These are phyloP conservation scores for Pantelozetes paolii DNA, from an alignment of 2,888 invertebrate species.

Conservation along the genomic window DNA sequence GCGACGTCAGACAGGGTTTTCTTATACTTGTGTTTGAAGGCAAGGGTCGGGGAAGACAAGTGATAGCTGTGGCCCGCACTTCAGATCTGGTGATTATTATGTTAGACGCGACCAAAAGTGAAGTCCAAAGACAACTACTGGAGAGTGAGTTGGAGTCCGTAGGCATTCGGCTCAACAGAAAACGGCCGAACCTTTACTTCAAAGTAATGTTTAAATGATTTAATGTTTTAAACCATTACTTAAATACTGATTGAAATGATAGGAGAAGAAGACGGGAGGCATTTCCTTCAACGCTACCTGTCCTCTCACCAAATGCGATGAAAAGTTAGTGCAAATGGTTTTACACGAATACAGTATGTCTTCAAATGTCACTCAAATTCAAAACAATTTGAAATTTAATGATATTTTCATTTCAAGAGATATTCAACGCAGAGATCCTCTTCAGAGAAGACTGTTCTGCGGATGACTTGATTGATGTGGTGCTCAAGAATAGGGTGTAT, in stretches of 20 bases:
- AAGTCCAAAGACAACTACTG: slow-evolving; percentile 82
- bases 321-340: slow-evolving; percentile 96
- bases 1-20: slow-evolving; percentile 41
- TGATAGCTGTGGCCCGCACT: slow-evolving; percentile 94
- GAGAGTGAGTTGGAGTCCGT: slow-evolving; percentile 96
- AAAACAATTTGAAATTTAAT: neutral
- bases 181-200: slow-evolving; percentile 95
- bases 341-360: slow-evolving; percentile 94
- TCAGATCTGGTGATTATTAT: slow-evolving; percentile 98
- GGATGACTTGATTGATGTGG: slow-evolving; percentile 97
- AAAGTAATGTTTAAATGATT: slow-evolving; percentile 61
- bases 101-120: slow-evolving; percentile 97
- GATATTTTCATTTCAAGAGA: slow-evolving; percentile 47
- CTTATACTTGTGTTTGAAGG: slow-evolving; percentile 55
- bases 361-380: neutral
- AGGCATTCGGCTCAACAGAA: slow-evolving; percentile 91
- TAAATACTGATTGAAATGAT: slow-evolving; percentile 48
- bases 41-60: slow-evolving; percentile 83
- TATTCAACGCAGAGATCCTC: slow-evolving; percentile 83
- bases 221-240: neutral
- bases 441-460: slow-evolving; percentile 93
- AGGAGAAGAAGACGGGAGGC: slow-evolving; percentile 92
- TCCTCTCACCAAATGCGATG: slow-evolving; percentile 83
- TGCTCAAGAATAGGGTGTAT: slow-evolving; percentile 90
- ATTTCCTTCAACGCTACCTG: slow-evolving; percentile 95